Evolutionary conservation across 2,113 vertebrate genomes (phyloP), one percentile per base, ranked within the genome.

Genomic region (Rhynchopsitta pachyrhyncha): DNA sequence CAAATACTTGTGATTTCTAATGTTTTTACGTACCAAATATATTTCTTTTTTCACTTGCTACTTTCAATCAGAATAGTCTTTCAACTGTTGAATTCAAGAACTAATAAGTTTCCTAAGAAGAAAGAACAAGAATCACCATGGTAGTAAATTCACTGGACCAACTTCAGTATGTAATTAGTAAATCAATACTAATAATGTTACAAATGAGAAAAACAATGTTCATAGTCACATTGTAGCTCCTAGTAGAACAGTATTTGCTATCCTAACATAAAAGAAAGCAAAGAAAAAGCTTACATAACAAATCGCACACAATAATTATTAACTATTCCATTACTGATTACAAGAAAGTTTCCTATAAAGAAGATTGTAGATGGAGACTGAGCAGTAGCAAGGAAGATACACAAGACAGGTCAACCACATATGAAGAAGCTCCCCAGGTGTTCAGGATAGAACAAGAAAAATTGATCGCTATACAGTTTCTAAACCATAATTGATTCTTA

Each of bases 251-350:
- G 8, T 29, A 84, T 50, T 84, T 66, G 39, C 33, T 59, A 24
- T 29, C 53, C 3, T 23, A 82, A 82, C 42, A 64, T 55, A 42
- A 78, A 89, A 83, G 31, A 74, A 81, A 88, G 25, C 13, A 75
- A 80, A 85, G 33, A 31, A 23, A 49, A 66, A 83, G n/a, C 8
- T 80, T 91, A 80, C 2, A 16, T 41, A 92, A 93, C 35, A 47
- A 73, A 29, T 17, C 81, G 39, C 23, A 46, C 0, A 1, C 6
- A 52, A 66, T 69, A 92, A 88, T 92, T 86, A 82, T 86, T 88
- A 94, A 94, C 55, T 78, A 39, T 88, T 69, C 12, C 20, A 28
- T 91, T 83, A 94, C 47, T 75, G 50, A 92, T 91, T 86, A 89
- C 66, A 75, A 64, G 33, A 47, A 82, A 52, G 15, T 63, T 83